Conservation (phyloP, 2,113 vertebrate species). For the Nipponia nippon region DNA sequence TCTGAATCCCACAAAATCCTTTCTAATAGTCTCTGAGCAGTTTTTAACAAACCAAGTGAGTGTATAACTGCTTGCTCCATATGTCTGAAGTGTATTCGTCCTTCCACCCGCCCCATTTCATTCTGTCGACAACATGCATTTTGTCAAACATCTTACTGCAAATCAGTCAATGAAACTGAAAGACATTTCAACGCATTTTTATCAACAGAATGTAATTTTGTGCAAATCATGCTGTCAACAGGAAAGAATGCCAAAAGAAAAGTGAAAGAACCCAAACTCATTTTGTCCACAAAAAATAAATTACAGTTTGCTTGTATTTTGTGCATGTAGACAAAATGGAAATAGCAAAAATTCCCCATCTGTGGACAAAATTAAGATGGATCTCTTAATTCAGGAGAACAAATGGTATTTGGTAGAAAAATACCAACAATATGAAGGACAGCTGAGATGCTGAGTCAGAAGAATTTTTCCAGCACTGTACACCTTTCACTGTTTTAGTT, state of each 20-base stretch:
- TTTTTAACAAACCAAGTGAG: background rate
- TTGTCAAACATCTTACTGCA: slow-evolving; percentile 52
- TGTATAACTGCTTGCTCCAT: background rate
- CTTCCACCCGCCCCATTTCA: background rate
- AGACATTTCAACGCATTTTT: slow-evolving; percentile 44
- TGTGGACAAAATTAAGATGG: background rate
- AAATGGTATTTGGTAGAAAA: background rate
- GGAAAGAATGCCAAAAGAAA: slow-evolving; percentile 8
- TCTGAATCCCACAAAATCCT: background rate
- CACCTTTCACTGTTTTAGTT: background rate
- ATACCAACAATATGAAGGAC: background rate
- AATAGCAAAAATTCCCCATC: background rate
- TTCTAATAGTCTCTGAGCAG: background rate
- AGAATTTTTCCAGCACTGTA: background rate
- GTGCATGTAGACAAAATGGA: background rate
- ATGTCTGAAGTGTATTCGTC: background rate
- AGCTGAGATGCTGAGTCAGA: background rate
- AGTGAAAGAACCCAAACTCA: slow-evolving; percentile 18
- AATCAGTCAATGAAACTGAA: slow-evolving; percentile 47
- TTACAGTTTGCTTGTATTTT: background rate
- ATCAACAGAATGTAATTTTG: slow-evolving; percentile 50
- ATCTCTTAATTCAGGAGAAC: background rate
- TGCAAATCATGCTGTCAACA: slow-evolving; percentile 43
- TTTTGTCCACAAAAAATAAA: background rate
- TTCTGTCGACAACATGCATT: slow-evolving; percentile 46